Base-by-base conservation (phyloP, 1,140 invertebrate genomes). In the Vanessa atalanta region DNA sequence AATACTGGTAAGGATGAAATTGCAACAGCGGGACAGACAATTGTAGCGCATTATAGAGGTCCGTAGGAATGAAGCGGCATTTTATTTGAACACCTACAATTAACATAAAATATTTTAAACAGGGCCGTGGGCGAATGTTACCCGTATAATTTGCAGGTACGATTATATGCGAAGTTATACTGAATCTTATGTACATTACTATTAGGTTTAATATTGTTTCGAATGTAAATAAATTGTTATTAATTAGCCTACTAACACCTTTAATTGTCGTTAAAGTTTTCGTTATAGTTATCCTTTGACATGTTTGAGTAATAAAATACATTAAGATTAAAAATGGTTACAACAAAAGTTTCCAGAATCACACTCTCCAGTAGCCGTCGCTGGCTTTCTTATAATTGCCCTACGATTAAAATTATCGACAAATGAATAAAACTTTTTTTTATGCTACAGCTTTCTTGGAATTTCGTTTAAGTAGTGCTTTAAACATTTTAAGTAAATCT, bases 51-150 rank as follows among this genome's bases (percentile, higher is more conserved):
- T 43, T 43, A 12, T 31, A 64, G 50, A 64, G 48, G 48, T 64
- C 69, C 61, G 26, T 37, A 16, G 31, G 60, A 60, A 64, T 48
- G 51, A 53, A 63, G 47, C 57, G 43, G 69, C 65, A 65, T 70
- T 72, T 65, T 72, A 69, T 72, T 76, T 76, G 70, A 76, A 76
- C 75, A 72, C 70, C 74, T 72, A 70, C 75, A 76, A 76, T 79
- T 79, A 77, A 79, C 78, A 76, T 77, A 72, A 76, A 79, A 75
- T 75, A 76, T 75, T 79, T 79, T 76, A 75, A 74, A 79, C 77
- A 73, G 75, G 72, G 64, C 68, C 73, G 72, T 75, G 68, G 68
- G 72, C 75, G 65, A 61, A 37, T 37, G 26, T 61, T 37, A 70
- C 48, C 67, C 53, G 68, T 67, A 60, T 69, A 72, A 72, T 60